Evolutionary conservation across 2,113 vertebrate species (phyloP), one percentile per base, ranked within the genome.

Genomic region (Leiothrix lutea): DNA sequence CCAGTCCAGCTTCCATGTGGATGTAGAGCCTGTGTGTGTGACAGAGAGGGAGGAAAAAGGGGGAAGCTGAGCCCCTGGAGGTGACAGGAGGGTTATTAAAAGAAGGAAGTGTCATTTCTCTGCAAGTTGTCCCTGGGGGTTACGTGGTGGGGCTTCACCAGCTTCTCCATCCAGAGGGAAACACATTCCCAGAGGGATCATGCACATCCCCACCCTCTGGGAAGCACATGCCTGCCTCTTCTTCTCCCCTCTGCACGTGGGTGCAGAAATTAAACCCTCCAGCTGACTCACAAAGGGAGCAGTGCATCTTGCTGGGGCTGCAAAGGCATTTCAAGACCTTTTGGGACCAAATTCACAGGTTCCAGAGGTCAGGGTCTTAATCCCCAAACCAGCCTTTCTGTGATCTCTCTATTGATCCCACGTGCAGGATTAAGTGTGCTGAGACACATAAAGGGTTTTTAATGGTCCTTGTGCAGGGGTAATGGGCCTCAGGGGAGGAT

Each of bases 171-270:
- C 19, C 47, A 23, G 35, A 38, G n/a, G 8, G 50, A 23, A 33
- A 5, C 5, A 3, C 2, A 13, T 54, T 92, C 48, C 80, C 2
- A 4, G 29, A 8, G 13, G 3, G 2, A 20, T 38, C 53, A 1
- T 12, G 14, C 6, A 4, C 35, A 33, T 58, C 29, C 40, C 12
- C 23, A n/a, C 3, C 15, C 3, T 1, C 22, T 2, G 7, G 62
- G 42, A 64, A 75, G 7, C 1, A 1, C 66, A 24, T 15, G 48
- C 2, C 0, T 38, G 36, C 31, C 64, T 45, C 33, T 20, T 6
- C 60, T 28, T 22, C 0, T 0, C 42, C 36, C 42, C 42, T n/a
- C 16, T 62, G 62, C 77, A 10, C 29, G 0, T 4, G 42, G 58
- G 3, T 17, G 61, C 36, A 61, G 54, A 12, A 92, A 62, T 47